Evolutionary conservation across 2,888 invertebrate species (phyloP), one percentile per base, ranked within the genome.

Genomic region (Xylota sylvarum): DNA sequence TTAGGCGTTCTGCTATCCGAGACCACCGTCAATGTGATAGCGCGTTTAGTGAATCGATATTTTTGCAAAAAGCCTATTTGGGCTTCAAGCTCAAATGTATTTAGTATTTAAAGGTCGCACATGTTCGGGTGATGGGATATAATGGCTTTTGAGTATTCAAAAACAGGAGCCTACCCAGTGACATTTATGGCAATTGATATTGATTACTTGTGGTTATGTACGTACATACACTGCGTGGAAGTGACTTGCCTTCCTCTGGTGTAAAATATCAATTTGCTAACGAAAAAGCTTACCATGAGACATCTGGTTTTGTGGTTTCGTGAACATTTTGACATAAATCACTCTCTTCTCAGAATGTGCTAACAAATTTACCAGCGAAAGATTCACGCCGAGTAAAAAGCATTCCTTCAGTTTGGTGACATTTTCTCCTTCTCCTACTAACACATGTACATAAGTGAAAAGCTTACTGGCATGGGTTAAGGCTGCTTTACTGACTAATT

Each of bases 221-320:
- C n/a, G 32, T n/a, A 14, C n/a, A n/a, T 10, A 12, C 37, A 37
- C 37, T 37, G 37, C 32, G 14, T 48, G 32, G 27, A 10, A 67
- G 35, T 37, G 35, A 52, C 23, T 55, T 69, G 9, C 9, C 35
- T 32, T 48, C 14, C 9, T 17, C 19, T 30, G 19, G 12, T 4
- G 35, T 4, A 19, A 50, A 48, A 40, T 40, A 73, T 50, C 58
- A 72, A 60, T 72, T 72, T 72, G 14, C 48, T 60, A 50, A 72
- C 60, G 72, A 27, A 40, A 50, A 17, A 30, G 7, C 5, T 10
- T n/a, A 35, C 10, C 10, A 19, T 58, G 72, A 37, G 58, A 60
- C 60, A 60, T 60, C 60, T 50, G 46, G 7, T 48, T 23, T 7
- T 23, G 23, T 40, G 9, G n/a, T 19, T 12, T 48, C 32, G 46